Evolutionary conservation across 2,113 vertebrate species (phyloP).

Genomic region (Setophaga kirtlandii): DNA sequence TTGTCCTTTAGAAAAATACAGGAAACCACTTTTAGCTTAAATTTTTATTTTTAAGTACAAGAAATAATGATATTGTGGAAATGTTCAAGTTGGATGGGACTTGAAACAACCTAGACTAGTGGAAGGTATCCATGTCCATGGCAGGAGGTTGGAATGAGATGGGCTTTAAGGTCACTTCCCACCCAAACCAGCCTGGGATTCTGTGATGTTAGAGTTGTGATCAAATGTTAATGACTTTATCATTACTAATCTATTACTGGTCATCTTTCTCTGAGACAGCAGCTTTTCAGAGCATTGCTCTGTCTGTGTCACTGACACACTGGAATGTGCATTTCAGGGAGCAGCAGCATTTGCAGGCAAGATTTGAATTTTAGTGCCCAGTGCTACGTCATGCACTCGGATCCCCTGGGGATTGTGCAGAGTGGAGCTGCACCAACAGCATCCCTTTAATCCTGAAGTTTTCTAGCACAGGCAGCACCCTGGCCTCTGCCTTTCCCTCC

Average conservation of each 20-base stretch:
- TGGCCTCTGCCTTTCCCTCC: background rate
- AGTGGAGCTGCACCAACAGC: background rate
- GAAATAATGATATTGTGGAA: background rate
- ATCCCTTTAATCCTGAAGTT: background rate
- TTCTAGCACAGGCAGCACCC: background rate
- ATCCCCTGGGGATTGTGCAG: background rate
- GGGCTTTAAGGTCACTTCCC: background rate
- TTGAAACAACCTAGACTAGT: background rate
- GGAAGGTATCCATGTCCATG: background rate
- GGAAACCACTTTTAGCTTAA: background rate
- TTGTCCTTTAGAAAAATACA: background rate
- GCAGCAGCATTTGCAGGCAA: background rate
- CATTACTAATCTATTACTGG: background rate
- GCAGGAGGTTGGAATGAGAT: background rate
- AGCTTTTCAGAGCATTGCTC: background rate
- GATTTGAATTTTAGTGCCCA: background rate
- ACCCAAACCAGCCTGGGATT: background rate
- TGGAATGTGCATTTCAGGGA: fast-evolving
- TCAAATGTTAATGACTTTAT: background rate
- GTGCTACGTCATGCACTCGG: fast-evolving
- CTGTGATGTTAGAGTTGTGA: background rate
- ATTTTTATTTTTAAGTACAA: background rate
- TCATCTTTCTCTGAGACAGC: background rate
- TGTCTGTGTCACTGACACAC: background rate
- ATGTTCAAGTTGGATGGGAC: background rate